Evolutionary conservation across 2,113 vertebrate genomes (phyloP).

Genomic region (Psammodynastes pulverulentus): DNA sequence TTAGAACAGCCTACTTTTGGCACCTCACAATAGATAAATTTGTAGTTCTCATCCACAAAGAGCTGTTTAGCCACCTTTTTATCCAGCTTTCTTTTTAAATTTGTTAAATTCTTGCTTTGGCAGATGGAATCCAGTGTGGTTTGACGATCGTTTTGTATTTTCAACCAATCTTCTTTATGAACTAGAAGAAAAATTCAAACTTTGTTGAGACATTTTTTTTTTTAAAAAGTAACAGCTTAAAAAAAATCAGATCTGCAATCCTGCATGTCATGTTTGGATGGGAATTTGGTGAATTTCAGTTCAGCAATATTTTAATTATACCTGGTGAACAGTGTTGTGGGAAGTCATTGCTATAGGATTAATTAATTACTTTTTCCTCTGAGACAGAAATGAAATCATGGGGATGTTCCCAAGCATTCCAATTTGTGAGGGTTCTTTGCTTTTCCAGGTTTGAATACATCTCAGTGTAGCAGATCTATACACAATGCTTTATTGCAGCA

Average conservation of each 20-base stretch:
- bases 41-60: constrained; percentile 62
- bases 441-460: neutral
- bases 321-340: neutral
- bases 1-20: constrained; percentile 70
- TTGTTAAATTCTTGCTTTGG: constrained; percentile 35
- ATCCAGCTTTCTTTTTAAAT: constrained; percentile 1
- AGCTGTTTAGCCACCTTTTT: constrained; percentile 34
- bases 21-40: constrained; percentile 67
- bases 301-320: neutral
- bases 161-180: constrained; percentile 40
- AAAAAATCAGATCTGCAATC: neutral
- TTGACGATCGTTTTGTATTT: constrained; percentile 46
- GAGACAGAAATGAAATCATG: neutral
- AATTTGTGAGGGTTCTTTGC: neutral
- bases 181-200: constrained; percentile 7
- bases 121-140: constrained; percentile 42
- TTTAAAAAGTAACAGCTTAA: neutral
- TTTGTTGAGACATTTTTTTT: neutral
- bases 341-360: neutral
- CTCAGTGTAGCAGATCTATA: neutral
- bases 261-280: neutral
- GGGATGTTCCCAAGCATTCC: neutral
- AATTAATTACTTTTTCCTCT: neutral
- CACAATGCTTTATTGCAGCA: neutral
- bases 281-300: neutral